phyloP scores from a whole-genome alignment of 2,797 vertebrate species.

The Hyperoplus lanceolatus region DNA sequence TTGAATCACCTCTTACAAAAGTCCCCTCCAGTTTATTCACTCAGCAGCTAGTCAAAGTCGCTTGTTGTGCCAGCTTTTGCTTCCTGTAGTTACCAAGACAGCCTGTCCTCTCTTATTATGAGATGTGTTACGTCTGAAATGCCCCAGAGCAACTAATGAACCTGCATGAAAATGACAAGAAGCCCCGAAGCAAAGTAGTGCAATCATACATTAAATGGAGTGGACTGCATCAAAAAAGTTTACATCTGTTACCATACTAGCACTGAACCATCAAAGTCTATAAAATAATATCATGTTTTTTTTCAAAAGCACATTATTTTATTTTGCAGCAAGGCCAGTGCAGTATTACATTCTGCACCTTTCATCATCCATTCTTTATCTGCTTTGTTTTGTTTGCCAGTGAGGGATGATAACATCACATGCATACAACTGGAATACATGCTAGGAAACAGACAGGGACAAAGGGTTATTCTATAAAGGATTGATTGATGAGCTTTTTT shows the following conservation, averaged over 20 bases:
- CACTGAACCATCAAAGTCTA: conserved; percentile 65
- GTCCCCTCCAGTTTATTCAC: conserved; percentile 53
- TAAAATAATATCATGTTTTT: conserved; percentile 29
- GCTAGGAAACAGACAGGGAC: conserved; percentile 17
- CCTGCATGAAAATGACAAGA: conserved; percentile 12
- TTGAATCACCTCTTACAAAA: conserved; percentile 55
- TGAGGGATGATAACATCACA: conserved; percentile 48
- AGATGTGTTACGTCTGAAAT: conserved; percentile 30
- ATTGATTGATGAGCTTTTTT: neutral
- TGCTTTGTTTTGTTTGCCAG: conserved; percentile 53
- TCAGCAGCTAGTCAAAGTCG: conserved; percentile 47
- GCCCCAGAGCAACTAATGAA: conserved; percentile 15
- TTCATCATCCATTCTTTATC: conserved; percentile 44
- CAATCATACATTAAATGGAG: conserved; percentile 30
- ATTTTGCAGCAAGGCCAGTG: conserved; percentile 33
- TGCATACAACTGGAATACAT: conserved; percentile 32
- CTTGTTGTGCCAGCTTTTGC: conserved; percentile 44
- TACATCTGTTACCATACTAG: conserved; percentile 37
- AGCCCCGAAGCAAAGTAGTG: conserved; percentile 10
- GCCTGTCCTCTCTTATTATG: conserved; percentile 55
- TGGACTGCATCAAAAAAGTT: conserved; percentile 22
- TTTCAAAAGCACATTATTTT: conserved; percentile 28
- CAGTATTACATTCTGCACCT: conserved; percentile 25
- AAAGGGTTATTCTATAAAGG: neutral
- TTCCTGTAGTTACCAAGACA: conserved; percentile 45